Percentiles rank a stretch among this genome's conserved stretches.
Conservation (phyloP, 2,888 invertebrate species). For the Pristionchus arcanus region DNA sequence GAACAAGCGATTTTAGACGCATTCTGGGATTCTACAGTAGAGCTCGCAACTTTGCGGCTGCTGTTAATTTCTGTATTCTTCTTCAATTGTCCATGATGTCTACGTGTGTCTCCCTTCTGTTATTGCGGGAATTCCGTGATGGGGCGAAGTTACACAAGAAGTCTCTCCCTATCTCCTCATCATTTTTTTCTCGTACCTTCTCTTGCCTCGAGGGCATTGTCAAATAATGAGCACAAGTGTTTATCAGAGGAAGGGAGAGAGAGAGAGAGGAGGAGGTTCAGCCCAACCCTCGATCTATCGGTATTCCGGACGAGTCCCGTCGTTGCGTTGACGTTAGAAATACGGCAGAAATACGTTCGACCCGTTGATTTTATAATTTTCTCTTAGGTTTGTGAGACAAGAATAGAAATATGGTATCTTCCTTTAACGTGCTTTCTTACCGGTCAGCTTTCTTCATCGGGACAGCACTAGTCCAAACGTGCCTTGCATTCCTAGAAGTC, state of each 20-base stretch:
- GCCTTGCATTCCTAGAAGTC: neutral
- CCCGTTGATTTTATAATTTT: too few relatives aligned
- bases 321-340: neutral
- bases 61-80: too few relatives aligned
- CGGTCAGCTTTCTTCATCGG: too few relatives aligned
- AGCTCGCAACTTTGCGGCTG: too few relatives aligned
- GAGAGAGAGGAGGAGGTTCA: neutral
- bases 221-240: conserved; percentile 31
- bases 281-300: neutral
- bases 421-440: neutral
- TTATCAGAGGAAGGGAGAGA: neutral
- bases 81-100: too few relatives aligned
- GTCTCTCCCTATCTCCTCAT: neutral
- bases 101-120: neutral
- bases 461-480: too few relatives aligned
- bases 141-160: neutral
- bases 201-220: neutral
- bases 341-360: too few relatives aligned
- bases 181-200: conserved; percentile 14
- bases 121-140: neutral
- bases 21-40: too few relatives aligned
- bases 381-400: too few relatives aligned
- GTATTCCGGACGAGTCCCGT: neutral
- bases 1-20: too few relatives aligned
- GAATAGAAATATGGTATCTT: too few relatives aligned